phyloP scores from a whole-genome alignment of 2,888 invertebrate species.

The Flexamia atlantica region DNA sequence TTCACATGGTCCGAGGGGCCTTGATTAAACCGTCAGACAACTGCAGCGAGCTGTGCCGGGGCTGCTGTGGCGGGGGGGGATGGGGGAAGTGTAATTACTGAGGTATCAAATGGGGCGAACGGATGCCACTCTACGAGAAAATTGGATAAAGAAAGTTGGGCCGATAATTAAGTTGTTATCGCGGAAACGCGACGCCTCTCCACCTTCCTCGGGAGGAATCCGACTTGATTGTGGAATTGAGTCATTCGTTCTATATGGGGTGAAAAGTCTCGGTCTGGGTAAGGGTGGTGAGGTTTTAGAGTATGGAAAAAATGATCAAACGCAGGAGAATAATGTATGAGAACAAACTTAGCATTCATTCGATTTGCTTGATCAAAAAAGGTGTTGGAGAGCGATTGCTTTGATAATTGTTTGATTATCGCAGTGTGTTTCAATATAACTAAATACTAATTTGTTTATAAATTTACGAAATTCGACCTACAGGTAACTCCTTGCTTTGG shows the following conservation, averaged over 20 bases:
- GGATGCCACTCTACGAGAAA: slow-evolving; percentile 66
- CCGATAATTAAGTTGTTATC: slow-evolving; percentile 62
- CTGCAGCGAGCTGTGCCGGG: slow-evolving; percentile 11
- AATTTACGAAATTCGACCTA: too few species aligned
- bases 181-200: slow-evolving; percentile 35
- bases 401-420: too few species aligned
- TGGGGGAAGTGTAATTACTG: slow-evolving; percentile 40
- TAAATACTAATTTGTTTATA: too few species aligned
- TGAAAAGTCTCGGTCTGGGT: neutral
- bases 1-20: slow-evolving; percentile 1
- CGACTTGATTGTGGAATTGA: neutral
- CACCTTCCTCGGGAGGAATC: neutral
- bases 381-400: too few species aligned
- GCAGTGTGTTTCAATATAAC: too few species aligned
- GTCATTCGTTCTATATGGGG: neutral
- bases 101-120: slow-evolving; percentile 61
- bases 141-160: slow-evolving; percentile 66
- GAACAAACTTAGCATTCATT: too few species aligned
- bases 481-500: too few species aligned
- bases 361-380: too few species aligned
- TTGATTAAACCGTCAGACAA: slow-evolving; percentile 50
- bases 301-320: too few species aligned
- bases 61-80: neutral
- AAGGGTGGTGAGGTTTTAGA: too few species aligned
- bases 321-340: too few species aligned